A percentile compares a stretch with the other conserved stretches of the same genome.
phyloP scores from a whole-genome alignment of 1,140 invertebrate genomes.

The Eulimnadia texana region DNA sequence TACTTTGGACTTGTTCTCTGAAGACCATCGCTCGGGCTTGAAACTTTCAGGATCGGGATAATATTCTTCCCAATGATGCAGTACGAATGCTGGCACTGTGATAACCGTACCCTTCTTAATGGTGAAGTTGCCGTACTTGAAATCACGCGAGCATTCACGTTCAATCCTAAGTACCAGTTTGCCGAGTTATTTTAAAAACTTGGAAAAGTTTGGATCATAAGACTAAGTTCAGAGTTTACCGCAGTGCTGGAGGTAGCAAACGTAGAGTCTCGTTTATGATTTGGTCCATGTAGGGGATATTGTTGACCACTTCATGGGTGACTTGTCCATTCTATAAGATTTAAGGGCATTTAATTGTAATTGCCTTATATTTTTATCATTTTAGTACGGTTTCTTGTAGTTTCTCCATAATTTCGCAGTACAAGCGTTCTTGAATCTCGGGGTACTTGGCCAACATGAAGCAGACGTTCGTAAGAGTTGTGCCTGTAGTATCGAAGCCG shows the following conservation, averaged over 20 bases:
- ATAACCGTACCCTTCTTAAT: slow-evolving; percentile 38
- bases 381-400: slow-evolving; percentile 16
- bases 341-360: neutral
- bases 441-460: slow-evolving; percentile 50
- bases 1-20: slow-evolving; percentile 27
- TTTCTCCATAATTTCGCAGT: slow-evolving; percentile 24
- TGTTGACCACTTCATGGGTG: slow-evolving; percentile 42
- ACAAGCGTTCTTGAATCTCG: slow-evolving; percentile 34
- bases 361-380: neutral
- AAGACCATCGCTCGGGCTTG: slow-evolving; percentile 34
- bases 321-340: slow-evolving; percentile 29
- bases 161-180: slow-evolving; percentile 14
- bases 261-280: slow-evolving; percentile 37
- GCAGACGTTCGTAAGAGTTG: slow-evolving; percentile 45
- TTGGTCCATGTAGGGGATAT: slow-evolving; percentile 35
- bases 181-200: neutral
- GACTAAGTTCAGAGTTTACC: neutral
- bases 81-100: slow-evolving; percentile 39
- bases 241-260: slow-evolving; percentile 34
- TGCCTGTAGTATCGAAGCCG: slow-evolving; percentile 61
- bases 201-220: neutral
- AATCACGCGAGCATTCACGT: slow-evolving; percentile 19
- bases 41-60: slow-evolving; percentile 44
- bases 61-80: slow-evolving; percentile 43
- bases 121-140: slow-evolving; percentile 22